phyloP scores from a whole-genome alignment of 2,888 invertebrate species.

The Caenorhabditis becei region DNA sequence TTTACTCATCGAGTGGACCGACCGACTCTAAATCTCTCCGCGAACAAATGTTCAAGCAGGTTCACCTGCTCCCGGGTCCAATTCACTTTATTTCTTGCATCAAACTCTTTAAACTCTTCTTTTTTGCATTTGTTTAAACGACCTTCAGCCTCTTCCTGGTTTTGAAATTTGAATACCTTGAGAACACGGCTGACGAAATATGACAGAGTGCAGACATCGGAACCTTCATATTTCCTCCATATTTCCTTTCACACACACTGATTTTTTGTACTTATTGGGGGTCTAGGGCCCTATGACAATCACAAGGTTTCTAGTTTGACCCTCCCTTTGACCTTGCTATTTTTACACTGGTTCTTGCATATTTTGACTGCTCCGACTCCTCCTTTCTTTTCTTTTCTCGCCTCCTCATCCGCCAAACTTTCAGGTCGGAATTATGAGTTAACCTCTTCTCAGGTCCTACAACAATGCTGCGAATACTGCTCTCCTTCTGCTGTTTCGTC shows the following conservation, averaged over 20 bases:
- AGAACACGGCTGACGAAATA: slow-evolving; percentile 34
- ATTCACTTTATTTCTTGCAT: neutral
- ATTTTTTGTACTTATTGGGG: slow-evolving; percentile 54
- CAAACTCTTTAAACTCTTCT: neutral
- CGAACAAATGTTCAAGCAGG: slow-evolving; percentile 52
- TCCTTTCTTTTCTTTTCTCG: slow-evolving; percentile 23
- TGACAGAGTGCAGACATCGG: slow-evolving; percentile 21
- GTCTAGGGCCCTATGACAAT: slow-evolving; percentile 1
- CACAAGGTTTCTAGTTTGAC: slow-evolving; percentile 54
- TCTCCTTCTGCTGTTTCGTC: slow-evolving; percentile 33
- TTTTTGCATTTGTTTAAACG: slow-evolving; percentile 11
- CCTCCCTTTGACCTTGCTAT: slow-evolving; percentile 32
- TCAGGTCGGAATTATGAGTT: slow-evolving; percentile 49
- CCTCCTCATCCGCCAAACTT: slow-evolving; percentile 27
- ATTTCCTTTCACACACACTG: slow-evolving; percentile 45
- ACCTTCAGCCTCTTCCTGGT: slow-evolving; percentile 35
- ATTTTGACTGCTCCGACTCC: slow-evolving; percentile 21
- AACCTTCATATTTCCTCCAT: slow-evolving; percentile 42
- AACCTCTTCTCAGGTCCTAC: slow-evolving; percentile 9
- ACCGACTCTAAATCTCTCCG: slow-evolving; percentile 11
- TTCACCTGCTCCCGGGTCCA: neutral
- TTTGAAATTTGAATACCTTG: slow-evolving; percentile 59
- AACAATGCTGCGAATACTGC: slow-evolving; percentile 41
- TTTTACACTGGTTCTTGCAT: slow-evolving; percentile 48
- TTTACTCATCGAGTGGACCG: slow-evolving; percentile 15